Conservation (phyloP, 1,140 invertebrate species). For the Euglossa dilemma region DNA sequence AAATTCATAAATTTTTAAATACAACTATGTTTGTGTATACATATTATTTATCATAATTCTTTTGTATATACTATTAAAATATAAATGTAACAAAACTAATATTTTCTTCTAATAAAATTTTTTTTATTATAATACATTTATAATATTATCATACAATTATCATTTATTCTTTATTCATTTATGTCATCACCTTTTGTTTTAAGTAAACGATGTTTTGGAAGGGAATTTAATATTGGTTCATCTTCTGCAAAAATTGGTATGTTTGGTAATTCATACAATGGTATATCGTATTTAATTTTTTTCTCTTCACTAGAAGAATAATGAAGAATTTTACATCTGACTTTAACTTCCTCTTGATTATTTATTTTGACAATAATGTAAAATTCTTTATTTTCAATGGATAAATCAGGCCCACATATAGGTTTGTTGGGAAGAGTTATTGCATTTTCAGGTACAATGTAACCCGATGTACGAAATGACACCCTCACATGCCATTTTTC, state of each 20-base stretch:
- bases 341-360: constrained; percentile 87
- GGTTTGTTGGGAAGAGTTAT: constrained; percentile 88
- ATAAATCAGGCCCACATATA: constrained; percentile 91
- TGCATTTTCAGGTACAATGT: constrained; percentile 86
- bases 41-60: not conserved
- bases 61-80: not conserved
- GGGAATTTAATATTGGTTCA: constrained; percentile 73
- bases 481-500: constrained; percentile 91
- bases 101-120: constrained; percentile 12
- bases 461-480: constrained; percentile 87
- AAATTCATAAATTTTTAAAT: no score
- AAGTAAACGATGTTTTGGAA: constrained; percentile 64
- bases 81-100: not conserved
- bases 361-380: constrained; percentile 90
- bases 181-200: not conserved
- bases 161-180: not conserved
- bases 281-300: constrained; percentile 31
- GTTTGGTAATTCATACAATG: constrained; percentile 55
- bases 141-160: not conserved
- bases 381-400: constrained; percentile 91
- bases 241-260: constrained; percentile 77
- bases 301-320: constrained; percentile 75
- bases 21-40: no score
- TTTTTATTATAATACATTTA: constrained; percentile 48
- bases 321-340: constrained; percentile 88